phyloP scores from a whole-genome alignment of 2,113 vertebrate genomes.

The Tyto alba region DNA sequence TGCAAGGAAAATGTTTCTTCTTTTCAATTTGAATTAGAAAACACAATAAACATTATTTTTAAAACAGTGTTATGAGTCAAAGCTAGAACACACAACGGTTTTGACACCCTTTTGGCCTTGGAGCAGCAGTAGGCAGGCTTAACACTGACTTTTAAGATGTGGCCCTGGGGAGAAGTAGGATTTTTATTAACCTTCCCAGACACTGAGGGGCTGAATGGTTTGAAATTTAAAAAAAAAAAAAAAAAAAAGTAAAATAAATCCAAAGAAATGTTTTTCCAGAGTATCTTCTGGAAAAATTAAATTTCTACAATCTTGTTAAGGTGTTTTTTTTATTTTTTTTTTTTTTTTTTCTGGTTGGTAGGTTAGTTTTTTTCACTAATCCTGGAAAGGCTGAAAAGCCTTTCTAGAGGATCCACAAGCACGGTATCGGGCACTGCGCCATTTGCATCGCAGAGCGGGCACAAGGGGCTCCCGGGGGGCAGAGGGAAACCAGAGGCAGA shows the following conservation, averaged over 20 bases:
- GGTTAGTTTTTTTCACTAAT: neutral
- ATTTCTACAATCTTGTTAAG: neutral
- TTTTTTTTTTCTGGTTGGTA: no score
- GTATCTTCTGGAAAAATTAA: neutral
- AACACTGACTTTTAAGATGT: neutral
- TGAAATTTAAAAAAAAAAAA: neutral
- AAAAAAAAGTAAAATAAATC: neutral
- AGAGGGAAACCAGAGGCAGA: neutral
- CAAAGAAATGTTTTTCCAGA: neutral
- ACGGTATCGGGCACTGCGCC: neutral
- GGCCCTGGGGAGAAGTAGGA: neutral
- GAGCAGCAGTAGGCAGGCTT: neutral
- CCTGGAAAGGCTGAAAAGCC: neutral
- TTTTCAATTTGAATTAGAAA: slow-evolving; percentile 45
- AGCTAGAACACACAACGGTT: neutral
- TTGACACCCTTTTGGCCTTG: neutral
- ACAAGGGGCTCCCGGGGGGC: rapidly evolving
- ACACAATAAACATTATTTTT: neutral
- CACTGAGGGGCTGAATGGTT: neutral
- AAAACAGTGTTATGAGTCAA: neutral
- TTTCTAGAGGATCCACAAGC: neutral
- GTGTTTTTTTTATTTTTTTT: no score
- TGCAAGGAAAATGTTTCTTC: slow-evolving; percentile 72
- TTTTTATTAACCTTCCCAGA: neutral
- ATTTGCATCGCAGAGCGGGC: rapidly evolving